A percentile compares a stretch with the other conserved stretches of the same genome.
Conservation (phyloP, 1,140 invertebrate genomes). For the Anadara kagoshimensis region DNA sequence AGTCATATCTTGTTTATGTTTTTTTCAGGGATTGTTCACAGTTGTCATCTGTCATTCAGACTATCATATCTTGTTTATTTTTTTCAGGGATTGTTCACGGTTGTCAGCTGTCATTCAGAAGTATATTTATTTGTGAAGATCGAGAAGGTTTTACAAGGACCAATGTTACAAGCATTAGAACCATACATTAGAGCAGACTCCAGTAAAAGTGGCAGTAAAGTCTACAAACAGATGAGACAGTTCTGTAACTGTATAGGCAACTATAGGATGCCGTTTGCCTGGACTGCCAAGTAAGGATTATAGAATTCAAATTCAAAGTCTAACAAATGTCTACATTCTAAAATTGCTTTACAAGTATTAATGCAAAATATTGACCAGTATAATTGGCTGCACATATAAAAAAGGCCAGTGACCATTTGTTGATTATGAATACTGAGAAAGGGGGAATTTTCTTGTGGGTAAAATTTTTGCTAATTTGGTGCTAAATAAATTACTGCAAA, state of each 20-base stretch:
- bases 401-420: too few species aligned
- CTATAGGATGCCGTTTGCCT: conserved; percentile 97
- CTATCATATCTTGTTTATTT: background rate
- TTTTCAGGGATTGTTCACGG: conserved; percentile 80
- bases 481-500: too few species aligned
- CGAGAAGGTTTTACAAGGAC: conserved; percentile 95
- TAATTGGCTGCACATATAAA: too few species aligned
- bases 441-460: too few species aligned
- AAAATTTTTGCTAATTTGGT: too few species aligned
- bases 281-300: conserved; percentile 83
- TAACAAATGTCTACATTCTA: too few species aligned
- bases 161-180: conserved; percentile 88
- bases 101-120: conserved; percentile 73
- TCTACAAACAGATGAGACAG: conserved; percentile 86
- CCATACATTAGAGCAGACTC: conserved; percentile 88
- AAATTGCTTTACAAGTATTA: too few species aligned
- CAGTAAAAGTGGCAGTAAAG: conserved; percentile 85
- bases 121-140: conserved; percentile 92
- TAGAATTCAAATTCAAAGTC: too few species aligned
- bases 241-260: conserved; percentile 90
- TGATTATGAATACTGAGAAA: too few species aligned
- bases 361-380: too few species aligned
- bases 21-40: background rate
- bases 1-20: conserved; percentile 7
- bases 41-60: background rate